These are phyloP conservation scores for Cerastoderma edule DNA, from an alignment of 2,888 invertebrate species.

Conservation along the genomic window DNA sequence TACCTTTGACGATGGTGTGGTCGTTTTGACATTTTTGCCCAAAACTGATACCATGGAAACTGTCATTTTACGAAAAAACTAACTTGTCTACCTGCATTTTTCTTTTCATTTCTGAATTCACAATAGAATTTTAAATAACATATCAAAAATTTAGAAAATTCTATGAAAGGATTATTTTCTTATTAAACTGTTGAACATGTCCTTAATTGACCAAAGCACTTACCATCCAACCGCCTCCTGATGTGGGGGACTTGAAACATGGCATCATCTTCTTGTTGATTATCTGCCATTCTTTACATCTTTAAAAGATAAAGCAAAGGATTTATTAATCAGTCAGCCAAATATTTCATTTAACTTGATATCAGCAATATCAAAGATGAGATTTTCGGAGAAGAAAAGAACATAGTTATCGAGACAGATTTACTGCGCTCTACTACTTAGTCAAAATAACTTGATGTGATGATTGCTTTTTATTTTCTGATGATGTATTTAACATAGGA, in stretches of 20 bases:
- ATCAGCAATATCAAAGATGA: background rate
- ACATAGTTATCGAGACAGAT: no score
- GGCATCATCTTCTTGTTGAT: conserved; percentile 43
- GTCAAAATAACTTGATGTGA: no score
- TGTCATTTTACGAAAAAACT: background rate
- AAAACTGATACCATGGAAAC: no score
- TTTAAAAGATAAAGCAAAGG: background rate
- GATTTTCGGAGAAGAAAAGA: background rate
- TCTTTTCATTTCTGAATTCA: background rate
- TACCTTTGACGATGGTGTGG: no score
- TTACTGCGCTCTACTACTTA: no score
- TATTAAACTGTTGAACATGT: background rate
- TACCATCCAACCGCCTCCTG: conserved; percentile 45
- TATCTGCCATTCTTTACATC: conserved; percentile 16
- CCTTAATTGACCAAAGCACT: background rate
- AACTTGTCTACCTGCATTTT: no score
- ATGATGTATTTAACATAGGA: no score
- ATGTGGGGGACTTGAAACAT: conserved; percentile 26
- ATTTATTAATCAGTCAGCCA: background rate
- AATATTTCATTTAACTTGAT: background rate
- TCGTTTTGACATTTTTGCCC: no score
- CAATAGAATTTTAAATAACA: background rate
- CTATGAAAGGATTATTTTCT: background rate
- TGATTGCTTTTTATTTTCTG: no score
- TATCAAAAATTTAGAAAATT: background rate